Base-by-base conservation (phyloP, 2,888 invertebrate genomes). In the Brenthis hecate region DNA sequence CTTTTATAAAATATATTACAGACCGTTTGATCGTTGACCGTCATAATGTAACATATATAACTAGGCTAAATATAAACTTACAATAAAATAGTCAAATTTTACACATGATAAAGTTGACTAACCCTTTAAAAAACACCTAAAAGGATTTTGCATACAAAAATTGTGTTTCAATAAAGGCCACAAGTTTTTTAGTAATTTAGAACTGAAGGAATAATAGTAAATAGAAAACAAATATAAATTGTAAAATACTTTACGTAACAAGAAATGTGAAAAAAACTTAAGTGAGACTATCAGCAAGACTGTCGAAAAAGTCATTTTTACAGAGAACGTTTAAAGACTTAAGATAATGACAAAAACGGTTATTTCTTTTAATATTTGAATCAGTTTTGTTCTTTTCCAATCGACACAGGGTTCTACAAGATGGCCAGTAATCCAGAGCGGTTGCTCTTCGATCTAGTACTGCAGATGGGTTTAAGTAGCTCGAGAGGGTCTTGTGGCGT, bases 301-400 rank as follows among this genome's bases (percentile, higher is more conserved):
- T 85, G 76, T 94, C 93, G 72, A 93, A 94, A 51, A 85, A 78
- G 32, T 94, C 90, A 75, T 86, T 92, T 75, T 89, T 93, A 75
- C 93, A 93, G 69, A 89, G 87, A 56, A 92, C 81, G 78, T 92
- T 93, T 68, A 94, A 82, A 61, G 94, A 94, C 75, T 95, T 94
- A n/a, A 97, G 91, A 86, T 97, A 97, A 84, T 96, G 96, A 85
- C 95, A 96, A 86, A 96, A 97, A 67, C 97, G 93, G 79, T 96
- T 96, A 72, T 95, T 94, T 71, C 96, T 93, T 80, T 96, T 96
- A 1, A 82, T 88, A 76, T 93, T 95, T 36, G 80, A 84, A 58
- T 94, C 93, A 48, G 94, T 92, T 77, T 96, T 94, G 14, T 78
- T 78, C 75, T 94, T 94, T 81, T 97, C 97, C 55, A 94, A 89